Evolutionary conservation across 2,888 invertebrate genomes (phyloP).

Genomic region (Boloria euphrosyne): DNA sequence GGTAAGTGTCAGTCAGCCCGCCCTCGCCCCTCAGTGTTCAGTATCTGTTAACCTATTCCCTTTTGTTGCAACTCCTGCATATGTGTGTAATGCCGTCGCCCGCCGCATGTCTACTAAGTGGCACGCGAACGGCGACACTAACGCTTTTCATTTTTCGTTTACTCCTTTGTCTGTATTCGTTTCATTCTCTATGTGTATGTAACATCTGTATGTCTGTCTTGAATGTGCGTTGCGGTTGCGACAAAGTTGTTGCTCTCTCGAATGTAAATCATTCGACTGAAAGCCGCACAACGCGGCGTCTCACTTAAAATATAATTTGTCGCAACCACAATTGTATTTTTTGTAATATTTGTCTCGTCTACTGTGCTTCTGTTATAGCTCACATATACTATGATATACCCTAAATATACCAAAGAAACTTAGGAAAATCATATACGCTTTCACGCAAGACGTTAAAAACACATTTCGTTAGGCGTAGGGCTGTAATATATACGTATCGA

Average conservation of each 20-base stretch:
- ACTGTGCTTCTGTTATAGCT: conserved; percentile 80
- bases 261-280: conserved; percentile 52
- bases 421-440: conserved; percentile 83
- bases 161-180: conserved; percentile 82
- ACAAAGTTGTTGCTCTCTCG: conserved; percentile 55
- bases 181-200: conserved; percentile 84
- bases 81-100: conserved; percentile 79
- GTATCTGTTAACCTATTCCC: conserved; percentile 80
- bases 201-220: conserved; percentile 83
- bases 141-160: conserved; percentile 79
- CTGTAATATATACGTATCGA: conserved; percentile 72
- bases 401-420: conserved; percentile 75
- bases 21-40: conserved; percentile 83
- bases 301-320: conserved; percentile 62
- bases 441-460: conserved; percentile 80
- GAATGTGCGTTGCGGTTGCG: conserved; percentile 78
- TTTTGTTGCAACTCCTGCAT: conserved; percentile 82
- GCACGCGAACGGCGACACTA: conserved; percentile 74
- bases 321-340: conserved; percentile 74
- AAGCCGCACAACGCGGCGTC: conserved; percentile 44
- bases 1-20: conserved; percentile 93
- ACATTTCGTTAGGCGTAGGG: conserved; percentile 74
- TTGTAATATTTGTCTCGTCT: conserved; percentile 81
- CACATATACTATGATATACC: conserved; percentile 73
- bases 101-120: conserved; percentile 69